Conservation (phyloP, 2,797 vertebrate species). For the Cephalopachus bancanus region DNA sequence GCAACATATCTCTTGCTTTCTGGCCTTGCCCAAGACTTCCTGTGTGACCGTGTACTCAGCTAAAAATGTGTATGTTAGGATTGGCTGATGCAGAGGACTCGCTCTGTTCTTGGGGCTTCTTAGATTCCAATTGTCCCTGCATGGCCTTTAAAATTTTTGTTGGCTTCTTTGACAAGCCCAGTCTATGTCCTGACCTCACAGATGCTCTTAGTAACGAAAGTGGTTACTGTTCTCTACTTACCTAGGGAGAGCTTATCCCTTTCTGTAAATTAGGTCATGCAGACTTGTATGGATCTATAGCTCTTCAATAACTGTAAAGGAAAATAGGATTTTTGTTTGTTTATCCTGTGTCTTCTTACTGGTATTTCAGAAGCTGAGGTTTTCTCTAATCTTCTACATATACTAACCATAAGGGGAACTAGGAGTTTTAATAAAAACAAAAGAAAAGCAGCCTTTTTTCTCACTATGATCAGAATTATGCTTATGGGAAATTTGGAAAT, state of each 20-base stretch:
- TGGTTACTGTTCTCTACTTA: neutral
- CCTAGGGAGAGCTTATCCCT: neutral
- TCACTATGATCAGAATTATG: neutral
- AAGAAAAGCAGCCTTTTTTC: constrained; percentile 14
- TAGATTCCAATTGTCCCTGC: neutral
- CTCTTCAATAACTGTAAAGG: neutral
- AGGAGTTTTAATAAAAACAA: constrained; percentile 3
- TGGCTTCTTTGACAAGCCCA: neutral
- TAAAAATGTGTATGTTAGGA: neutral
- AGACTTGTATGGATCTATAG: neutral
- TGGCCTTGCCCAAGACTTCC: neutral
- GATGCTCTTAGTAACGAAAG: neutral
- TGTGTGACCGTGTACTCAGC: neutral
- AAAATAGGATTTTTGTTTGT: neutral
- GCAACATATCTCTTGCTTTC: neutral
- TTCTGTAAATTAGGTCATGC: neutral
- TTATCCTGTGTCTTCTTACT: neutral
- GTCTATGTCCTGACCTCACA: neutral
- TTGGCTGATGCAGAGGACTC: neutral
- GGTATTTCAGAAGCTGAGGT: neutral
- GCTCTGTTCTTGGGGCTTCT: neutral
- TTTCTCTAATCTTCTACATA: neutral
- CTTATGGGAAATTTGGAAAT: neutral
- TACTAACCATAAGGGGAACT: neutral
- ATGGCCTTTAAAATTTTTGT: neutral